Evolutionary conservation across 2,888 invertebrate species (phyloP).

Genomic region (Perizoma affinitatum): DNA sequence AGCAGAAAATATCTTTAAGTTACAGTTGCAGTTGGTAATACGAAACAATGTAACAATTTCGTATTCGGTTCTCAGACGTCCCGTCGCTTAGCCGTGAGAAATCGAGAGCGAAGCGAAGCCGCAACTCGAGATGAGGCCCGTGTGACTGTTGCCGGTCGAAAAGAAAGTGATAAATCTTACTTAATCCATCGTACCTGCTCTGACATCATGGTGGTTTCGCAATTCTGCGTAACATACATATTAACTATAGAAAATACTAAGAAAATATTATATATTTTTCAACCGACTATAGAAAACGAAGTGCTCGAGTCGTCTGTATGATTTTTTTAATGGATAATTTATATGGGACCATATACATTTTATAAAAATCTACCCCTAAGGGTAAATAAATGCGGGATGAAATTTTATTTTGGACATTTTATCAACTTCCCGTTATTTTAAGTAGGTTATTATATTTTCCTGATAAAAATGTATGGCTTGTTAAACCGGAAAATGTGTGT

Average conservation of each 20-base stretch:
- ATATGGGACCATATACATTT: too few relatives aligned
- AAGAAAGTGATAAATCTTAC: constrained; percentile 71
- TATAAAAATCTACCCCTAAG: too few relatives aligned
- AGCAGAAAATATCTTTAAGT: neutral
- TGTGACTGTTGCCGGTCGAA: constrained; percentile 47
- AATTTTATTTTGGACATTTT: too few relatives aligned
- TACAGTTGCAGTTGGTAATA: neutral
- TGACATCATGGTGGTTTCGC: constrained; percentile 51
- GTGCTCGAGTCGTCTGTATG: too few relatives aligned
- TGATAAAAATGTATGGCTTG: too few relatives aligned
- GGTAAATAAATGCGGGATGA: too few relatives aligned
- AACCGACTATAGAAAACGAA: too few relatives aligned
- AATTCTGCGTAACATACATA: constrained; percentile 43
- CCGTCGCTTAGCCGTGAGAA: constrained; percentile 40
- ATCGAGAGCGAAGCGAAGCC: constrained; percentile 60
- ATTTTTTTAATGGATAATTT: too few relatives aligned
- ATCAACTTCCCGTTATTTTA: too few relatives aligned
- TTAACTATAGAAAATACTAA: neutral
- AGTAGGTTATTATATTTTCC: too few relatives aligned
- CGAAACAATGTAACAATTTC: constrained; percentile 36
- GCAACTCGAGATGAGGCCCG: constrained; percentile 44
- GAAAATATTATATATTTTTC: too few relatives aligned
- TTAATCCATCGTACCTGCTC: constrained; percentile 56
- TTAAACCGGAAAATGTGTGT: too few relatives aligned
- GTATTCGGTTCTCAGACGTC: constrained; percentile 33